Evolutionary conservation across 2,888 invertebrate genomes (phyloP).

Genomic region (Ecliptopera silaceata): DNA sequence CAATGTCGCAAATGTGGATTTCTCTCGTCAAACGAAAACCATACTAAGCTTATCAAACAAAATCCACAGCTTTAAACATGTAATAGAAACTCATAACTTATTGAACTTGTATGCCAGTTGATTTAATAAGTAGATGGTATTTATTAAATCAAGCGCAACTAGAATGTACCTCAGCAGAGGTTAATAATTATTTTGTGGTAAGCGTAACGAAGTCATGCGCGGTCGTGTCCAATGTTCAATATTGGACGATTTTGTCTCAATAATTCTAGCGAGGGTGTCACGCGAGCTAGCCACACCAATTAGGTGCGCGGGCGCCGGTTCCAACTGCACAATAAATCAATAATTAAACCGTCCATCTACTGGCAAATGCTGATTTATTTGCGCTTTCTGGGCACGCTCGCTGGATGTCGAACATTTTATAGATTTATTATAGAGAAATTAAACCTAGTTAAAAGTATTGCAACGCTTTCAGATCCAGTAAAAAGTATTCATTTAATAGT

Average conservation of each 20-base stretch:
- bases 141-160: conserved; percentile 6
- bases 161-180: conserved; percentile 16
- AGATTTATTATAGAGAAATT: conserved; percentile 41
- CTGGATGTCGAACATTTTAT: conserved; percentile 58
- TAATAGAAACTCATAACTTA: too few species aligned
- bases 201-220: conserved; percentile 67
- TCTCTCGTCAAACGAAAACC: too few species aligned
- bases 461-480: not conserved
- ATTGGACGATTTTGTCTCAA: conserved; percentile 74
- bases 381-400: conserved; percentile 66
- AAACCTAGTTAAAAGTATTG: conserved; percentile 7
- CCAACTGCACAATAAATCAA: conserved; percentile 76
- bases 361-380: conserved; percentile 80
- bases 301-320: conserved; percentile 71
- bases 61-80: too few species aligned
- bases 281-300: conserved; percentile 77
- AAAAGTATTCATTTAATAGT: too few species aligned
- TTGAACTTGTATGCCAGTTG: not conserved
- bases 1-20: too few species aligned
- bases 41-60: too few species aligned
- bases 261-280: conserved; percentile 71
- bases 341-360: conserved; percentile 81
- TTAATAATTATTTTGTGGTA: conserved; percentile 43
- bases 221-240: conserved; percentile 67
- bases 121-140: not conserved